These are phyloP conservation scores for Tapirus terrestris DNA, from an alignment of 2,113 vertebrate species.

Conservation along the genomic window DNA sequence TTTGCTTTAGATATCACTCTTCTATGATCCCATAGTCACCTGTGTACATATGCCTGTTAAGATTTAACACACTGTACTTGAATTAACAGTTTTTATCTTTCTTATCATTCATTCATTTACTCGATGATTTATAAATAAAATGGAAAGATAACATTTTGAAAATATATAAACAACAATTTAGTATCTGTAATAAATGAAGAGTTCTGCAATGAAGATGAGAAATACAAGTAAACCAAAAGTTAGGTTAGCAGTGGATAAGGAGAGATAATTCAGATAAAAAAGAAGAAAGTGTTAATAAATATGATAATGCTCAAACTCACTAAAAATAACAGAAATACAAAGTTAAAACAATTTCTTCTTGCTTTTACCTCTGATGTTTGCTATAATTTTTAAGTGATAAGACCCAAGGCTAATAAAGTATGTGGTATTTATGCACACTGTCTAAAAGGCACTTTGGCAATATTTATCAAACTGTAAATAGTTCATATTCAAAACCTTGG, in stretches of 20 bases:
- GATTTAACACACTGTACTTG: not conserved
- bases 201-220: not conserved
- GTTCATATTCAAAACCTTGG: not conserved
- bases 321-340: not conserved
- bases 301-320: not conserved
- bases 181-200: not conserved
- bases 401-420: not conserved
- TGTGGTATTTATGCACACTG: not conserved
- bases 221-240: not conserved
- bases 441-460: not conserved
- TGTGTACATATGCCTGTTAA: not conserved
- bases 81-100: not conserved
- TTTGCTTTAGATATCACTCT: not conserved
- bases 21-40: not conserved
- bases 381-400: not conserved
- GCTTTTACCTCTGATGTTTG: not conserved
- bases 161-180: not conserved
- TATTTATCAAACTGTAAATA: not conserved
- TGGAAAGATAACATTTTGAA: not conserved
- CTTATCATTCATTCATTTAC: not conserved
- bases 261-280: not conserved
- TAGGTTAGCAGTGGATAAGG: not conserved
- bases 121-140: not conserved
- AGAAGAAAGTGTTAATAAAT: not conserved
- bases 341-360: not conserved